Evolutionary conservation across 92 coral and sea anemone species (phyloP), one percentile per base, ranked within the genome.

Genomic region (Parazoanthus atlanticus): DNA sequence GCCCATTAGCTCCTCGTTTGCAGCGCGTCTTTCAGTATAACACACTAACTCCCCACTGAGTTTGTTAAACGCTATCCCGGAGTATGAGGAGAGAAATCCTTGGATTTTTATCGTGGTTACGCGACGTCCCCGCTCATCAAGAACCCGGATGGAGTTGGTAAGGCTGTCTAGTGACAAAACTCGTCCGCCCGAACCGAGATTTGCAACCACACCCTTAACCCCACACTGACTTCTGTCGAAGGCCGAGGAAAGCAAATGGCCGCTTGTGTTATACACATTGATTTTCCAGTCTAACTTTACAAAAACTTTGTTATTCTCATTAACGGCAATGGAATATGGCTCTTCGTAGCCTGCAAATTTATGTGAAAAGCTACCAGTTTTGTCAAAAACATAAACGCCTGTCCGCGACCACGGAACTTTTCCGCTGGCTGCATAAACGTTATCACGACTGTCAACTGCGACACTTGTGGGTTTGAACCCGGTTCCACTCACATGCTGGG

Each of bases 381-480:
- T 74, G 49, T 74, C 49, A 74, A 74, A 74, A 49, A 74, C 79
- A 32, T 31, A 36, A 33, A 74, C 49, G 12, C 46, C 79, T 36
- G 28, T 33, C 11, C 21, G 76, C n/a, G 76, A 72, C 10, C 47
- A 21, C n/a, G 43, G 13, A 10, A 74, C 28, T 36, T 34, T 74
- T 5, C 43, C 81, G 58, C 17, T 78, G 61, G 6, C 58, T 26
- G 82, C 2, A 43, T 40, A 78, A 49, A 46, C 7, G 32, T 41
- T 47, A n/a, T 78, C 82, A 26, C 21, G 36, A 29, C 31, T 78
- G 25, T 78, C 82, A 26, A 78, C 82, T 47, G 82, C 82, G 19
- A 78, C 82, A 43, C 79, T 34, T 36, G 79, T 78, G 8, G 56
- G 61, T n/a, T 38, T 43, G 36, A 78, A 41, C 33, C 43, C 58